These are phyloP conservation scores for Apteryx owenii DNA, from an alignment of 2,113 vertebrate genomes.

Conservation along the genomic window DNA sequence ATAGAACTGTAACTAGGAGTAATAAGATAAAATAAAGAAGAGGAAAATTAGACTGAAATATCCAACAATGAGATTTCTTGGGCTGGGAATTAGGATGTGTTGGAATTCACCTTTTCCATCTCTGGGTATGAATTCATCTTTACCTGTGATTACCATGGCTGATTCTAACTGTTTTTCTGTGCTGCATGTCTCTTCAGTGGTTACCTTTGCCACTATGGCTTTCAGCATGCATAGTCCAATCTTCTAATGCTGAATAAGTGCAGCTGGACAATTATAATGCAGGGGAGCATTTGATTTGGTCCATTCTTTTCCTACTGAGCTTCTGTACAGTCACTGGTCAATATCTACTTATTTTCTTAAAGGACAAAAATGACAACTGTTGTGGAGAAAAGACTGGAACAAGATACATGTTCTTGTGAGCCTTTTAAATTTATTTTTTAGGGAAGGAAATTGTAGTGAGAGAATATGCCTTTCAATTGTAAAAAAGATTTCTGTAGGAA, in stretches of 20 bases:
- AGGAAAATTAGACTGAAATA: background rate
- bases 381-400: background rate
- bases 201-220: background rate
- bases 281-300: background rate
- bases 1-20: background rate
- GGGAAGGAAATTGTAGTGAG: background rate
- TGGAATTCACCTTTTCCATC: background rate
- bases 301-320: background rate
- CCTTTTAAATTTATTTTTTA: background rate
- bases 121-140: background rate
- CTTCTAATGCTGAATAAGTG: background rate
- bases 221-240: background rate
- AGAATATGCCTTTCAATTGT: background rate
- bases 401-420: background rate
- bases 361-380: background rate
- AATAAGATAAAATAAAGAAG: background rate
- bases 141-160: background rate
- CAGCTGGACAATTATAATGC: background rate
- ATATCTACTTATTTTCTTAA: background rate
- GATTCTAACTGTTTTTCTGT: background rate
- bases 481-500: background rate
- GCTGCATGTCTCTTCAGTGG: background rate
- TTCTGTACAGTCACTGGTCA: background rate
- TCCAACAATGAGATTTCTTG: background rate
- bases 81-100: background rate